Percentiles rank a stretch among this genome's conserved stretches.
These are phyloP conservation scores for Heliconius cydno DNA, from an alignment of 2,888 invertebrate genomes.

Conservation along the genomic window DNA sequence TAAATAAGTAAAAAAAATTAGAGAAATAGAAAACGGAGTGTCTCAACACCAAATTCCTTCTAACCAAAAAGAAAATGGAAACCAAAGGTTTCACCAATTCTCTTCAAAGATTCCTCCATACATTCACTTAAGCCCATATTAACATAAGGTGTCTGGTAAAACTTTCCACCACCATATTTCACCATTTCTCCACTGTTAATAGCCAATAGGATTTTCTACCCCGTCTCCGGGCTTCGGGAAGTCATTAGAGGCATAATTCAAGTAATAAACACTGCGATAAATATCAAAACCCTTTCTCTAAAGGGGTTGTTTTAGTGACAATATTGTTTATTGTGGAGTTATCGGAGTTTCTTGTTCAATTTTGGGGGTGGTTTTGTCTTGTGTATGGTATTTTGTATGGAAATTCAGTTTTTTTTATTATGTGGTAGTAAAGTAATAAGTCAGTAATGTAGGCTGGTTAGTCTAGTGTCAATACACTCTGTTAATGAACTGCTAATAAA, in stretches of 20 bases:
- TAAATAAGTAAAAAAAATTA: too few relatives aligned
- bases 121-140: constrained; percentile 20
- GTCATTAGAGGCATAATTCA: constrained; percentile 83
- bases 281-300: constrained; percentile 78
- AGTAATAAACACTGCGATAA: constrained; percentile 83
- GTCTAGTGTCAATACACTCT: too few relatives aligned
- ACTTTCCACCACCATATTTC: constrained; percentile 62
- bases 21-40: too few relatives aligned
- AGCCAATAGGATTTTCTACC: constrained; percentile 82
- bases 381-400: neutral
- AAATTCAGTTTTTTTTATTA: neutral
- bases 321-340: constrained; percentile 40
- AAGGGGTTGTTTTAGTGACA: constrained; percentile 54
- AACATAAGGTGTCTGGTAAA: constrained; percentile 41
- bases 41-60: too few relatives aligned
- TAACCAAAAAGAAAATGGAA: neutral
- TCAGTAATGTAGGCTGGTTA: neutral
- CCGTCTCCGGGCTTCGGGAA: constrained; percentile 72
- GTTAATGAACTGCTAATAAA: too few relatives aligned
- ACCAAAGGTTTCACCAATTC: neutral
- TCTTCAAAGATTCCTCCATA: neutral
- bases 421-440: neutral
- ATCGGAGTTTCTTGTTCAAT: constrained; percentile 37
- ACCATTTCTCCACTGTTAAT: constrained; percentile 79
- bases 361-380: constrained; percentile 15